Conservation (phyloP, 2,888 invertebrate species). For the Ctena decussata region DNA sequence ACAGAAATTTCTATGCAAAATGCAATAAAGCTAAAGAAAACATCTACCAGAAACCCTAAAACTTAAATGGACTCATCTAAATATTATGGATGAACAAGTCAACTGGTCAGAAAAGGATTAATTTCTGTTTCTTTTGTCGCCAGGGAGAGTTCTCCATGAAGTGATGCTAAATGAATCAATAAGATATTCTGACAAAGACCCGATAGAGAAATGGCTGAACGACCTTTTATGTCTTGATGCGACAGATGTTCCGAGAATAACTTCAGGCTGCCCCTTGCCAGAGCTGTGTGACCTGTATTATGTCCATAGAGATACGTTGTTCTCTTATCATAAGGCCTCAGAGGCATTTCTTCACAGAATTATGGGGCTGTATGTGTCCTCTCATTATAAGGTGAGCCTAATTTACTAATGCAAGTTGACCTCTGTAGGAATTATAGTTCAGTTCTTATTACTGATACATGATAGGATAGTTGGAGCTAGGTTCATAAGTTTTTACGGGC, state of each 20-base stretch:
- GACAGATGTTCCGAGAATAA: constrained; percentile 89
- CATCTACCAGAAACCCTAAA: too few species aligned
- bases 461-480: too few species aligned
- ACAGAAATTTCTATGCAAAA: too few species aligned
- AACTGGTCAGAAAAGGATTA: too few species aligned
- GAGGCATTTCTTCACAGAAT: constrained; percentile 95
- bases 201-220: constrained; percentile 96
- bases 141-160: constrained; percentile 87
- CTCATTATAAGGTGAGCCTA: constrained; percentile 95
- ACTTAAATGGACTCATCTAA: too few species aligned
- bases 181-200: constrained; percentile 94
- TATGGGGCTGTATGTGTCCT: constrained; percentile 97
- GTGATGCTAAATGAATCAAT: constrained; percentile 96
- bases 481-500: too few species aligned
- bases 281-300: constrained; percentile 93
- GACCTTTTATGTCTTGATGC: constrained; percentile 96
- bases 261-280: constrained; percentile 95
- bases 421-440: too few species aligned
- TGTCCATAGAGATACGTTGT: constrained; percentile 94
- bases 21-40: too few species aligned
- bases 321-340: constrained; percentile 97
- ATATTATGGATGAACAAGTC: too few species aligned
- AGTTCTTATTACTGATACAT: too few species aligned
- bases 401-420: too few species aligned
- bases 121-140: constrained; percentile 7